These are phyloP conservation scores for Anas platyrhynchos DNA, from an alignment of 2,113 vertebrate genomes.

Conservation along the genomic window DNA sequence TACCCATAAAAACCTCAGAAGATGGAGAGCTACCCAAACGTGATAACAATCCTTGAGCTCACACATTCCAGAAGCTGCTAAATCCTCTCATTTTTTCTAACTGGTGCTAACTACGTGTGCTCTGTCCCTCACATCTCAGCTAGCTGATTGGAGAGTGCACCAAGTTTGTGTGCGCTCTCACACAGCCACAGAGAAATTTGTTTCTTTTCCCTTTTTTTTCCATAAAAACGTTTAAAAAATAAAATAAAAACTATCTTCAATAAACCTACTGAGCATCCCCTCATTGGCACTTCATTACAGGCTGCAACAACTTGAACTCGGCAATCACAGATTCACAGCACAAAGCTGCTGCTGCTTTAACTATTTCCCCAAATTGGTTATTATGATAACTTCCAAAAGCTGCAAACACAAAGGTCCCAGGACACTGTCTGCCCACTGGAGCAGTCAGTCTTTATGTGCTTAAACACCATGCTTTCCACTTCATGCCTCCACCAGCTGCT, in stretches of 20 bases:
- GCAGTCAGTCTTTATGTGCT: neutral
- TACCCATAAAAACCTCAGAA: neutral
- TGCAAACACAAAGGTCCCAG: conserved; percentile 17
- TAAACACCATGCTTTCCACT: neutral
- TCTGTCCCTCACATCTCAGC: neutral
- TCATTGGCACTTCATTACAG: neutral
- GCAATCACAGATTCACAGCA: neutral
- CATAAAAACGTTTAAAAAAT: no score
- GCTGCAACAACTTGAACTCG: neutral
- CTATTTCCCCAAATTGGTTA: neutral
- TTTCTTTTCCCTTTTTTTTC: neutral
- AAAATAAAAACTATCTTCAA: neutral
- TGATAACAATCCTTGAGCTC: neutral
- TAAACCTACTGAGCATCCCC: neutral
- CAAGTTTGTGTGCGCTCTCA: neutral
- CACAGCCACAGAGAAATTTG: neutral
- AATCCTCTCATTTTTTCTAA: neutral
- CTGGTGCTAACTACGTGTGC: neutral
- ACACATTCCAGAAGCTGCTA: neutral
- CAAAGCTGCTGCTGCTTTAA: neutral
- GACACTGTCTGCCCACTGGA: neutral
- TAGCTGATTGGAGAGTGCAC: fast-evolving
- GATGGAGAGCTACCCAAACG: neutral
- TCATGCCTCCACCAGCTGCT: conserved; percentile 34
- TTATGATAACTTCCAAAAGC: neutral